A percentile compares a stretch with the other conserved stretches of the same genome.
Evolutionary conservation across 2,888 invertebrate species (phyloP).

Genomic region (Pseudoips prasinana): DNA sequence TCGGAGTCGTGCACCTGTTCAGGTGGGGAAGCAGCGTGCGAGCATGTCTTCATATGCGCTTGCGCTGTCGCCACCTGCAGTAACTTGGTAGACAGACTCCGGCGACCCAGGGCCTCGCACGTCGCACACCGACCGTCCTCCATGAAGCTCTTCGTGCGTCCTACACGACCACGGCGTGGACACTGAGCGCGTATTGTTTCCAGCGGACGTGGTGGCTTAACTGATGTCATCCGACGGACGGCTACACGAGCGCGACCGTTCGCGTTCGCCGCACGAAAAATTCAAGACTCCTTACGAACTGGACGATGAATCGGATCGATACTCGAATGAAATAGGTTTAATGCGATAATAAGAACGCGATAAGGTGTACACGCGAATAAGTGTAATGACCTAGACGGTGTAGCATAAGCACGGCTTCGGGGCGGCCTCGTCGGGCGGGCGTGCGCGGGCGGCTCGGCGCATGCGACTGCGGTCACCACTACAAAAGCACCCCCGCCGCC

Average conservation of each 20-base stretch:
- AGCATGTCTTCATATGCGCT: conserved; percentile 73
- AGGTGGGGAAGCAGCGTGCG: conserved; percentile 53
- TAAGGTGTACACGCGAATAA: conserved; percentile 77
- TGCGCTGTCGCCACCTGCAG: conserved; percentile 77
- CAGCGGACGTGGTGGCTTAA: conserved; percentile 76
- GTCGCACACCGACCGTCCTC: conserved; percentile 74
- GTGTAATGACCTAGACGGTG: conserved; percentile 73
- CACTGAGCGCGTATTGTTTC: conserved; percentile 76
- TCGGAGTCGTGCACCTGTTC: conserved; percentile 61
- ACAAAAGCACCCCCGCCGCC: conserved; percentile 59
- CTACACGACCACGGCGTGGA: conserved; percentile 71
- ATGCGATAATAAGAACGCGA: conserved; percentile 77
- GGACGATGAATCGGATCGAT: conserved; percentile 65
- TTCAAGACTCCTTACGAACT: conserved; percentile 59
- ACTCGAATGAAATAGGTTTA: conserved; percentile 73
- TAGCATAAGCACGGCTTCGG: conserved; percentile 68
- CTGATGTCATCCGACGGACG: conserved; percentile 79
- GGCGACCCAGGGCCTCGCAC: conserved; percentile 74
- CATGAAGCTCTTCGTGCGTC: conserved; percentile 76
- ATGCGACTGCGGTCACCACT: conserved; percentile 71
- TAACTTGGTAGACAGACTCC: conserved; percentile 68
- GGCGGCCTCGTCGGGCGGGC: conserved; percentile 64
- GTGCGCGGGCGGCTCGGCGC: conserved; percentile 71
- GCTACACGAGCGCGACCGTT: conserved; percentile 66
- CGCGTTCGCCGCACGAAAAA: conserved; percentile 63